Conservation (phyloP, 1,140 invertebrate species). For the Streblospio benedicti region DNA sequence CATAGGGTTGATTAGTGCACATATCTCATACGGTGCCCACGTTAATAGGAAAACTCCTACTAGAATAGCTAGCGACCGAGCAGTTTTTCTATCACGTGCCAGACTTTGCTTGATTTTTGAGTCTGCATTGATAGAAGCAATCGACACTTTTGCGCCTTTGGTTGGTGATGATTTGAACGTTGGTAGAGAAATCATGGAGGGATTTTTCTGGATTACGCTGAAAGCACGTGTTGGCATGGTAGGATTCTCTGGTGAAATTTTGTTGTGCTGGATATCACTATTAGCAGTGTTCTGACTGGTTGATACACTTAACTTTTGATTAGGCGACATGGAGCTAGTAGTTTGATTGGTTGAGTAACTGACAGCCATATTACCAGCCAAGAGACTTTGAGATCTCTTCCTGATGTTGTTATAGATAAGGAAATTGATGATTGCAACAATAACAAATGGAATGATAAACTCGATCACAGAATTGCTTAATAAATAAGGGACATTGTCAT, state of each 20-base stretch:
- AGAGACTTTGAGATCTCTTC: slow-evolving; percentile 16
- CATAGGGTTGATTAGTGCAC: not conserved
- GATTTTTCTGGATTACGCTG: no score
- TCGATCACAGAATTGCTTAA: slow-evolving; percentile 22
- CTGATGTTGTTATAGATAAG: slow-evolving; percentile 25
- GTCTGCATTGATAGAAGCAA: no score
- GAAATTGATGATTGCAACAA: slow-evolving; percentile 21
- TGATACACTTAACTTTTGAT: no score
- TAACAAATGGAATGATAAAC: slow-evolving; percentile 27
- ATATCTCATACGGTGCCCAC: slow-evolving; percentile 14
- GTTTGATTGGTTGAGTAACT: not conserved
- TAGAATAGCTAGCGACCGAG: slow-evolving; percentile 19
- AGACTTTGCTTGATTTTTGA: not conserved
- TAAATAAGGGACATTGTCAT: slow-evolving; percentile 21
- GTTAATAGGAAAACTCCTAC: slow-evolving; percentile 19
- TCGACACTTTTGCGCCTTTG: no score
- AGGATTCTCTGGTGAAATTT: no score
- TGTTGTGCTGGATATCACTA: no score
- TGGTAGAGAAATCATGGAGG: no score
- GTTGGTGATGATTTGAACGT: no score
- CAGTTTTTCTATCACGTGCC: slow-evolving; percentile 19
- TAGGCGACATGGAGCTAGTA: not conserved
- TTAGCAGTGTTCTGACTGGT: no score
- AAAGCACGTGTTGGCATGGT: no score
- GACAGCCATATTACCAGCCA: not conserved